Evolutionary conservation across 1,140 invertebrate genomes (phyloP).

Genomic region (Reticulitermes speratus): DNA sequence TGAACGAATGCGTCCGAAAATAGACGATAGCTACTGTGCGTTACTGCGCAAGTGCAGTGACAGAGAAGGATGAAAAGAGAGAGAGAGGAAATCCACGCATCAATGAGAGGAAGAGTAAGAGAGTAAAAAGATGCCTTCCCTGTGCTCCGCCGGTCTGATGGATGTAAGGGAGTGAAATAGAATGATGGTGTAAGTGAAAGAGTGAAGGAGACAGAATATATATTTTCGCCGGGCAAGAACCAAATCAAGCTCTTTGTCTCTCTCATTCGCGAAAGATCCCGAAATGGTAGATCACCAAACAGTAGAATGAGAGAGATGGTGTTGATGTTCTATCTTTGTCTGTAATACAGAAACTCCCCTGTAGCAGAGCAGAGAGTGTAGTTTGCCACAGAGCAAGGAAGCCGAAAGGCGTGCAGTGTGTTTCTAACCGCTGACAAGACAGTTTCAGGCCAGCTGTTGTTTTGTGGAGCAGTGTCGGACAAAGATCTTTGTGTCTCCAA

Average conservation of each 20-base stretch:
- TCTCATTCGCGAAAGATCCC: neutral
- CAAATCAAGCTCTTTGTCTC: neutral
- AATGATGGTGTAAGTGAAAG: neutral
- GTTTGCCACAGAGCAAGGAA: neutral
- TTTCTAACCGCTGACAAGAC: neutral
- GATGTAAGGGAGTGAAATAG: neutral
- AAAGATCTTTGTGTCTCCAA: neutral
- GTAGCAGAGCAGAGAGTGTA: neutral
- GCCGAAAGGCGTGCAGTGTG: neutral
- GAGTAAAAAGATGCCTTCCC: neutral
- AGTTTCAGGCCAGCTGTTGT: neutral
- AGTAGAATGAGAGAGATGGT: neutral
- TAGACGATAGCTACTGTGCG: neutral
- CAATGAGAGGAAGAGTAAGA: neutral
- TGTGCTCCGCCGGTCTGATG: neutral
- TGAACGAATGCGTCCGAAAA: neutral
- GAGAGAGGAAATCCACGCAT: neutral
- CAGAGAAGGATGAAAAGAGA: neutral
- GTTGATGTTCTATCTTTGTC: neutral
- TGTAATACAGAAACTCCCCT: neutral
- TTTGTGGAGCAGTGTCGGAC: neutral
- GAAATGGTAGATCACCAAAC: neutral
- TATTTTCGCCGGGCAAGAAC: neutral
- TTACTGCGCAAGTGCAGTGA: neutral
- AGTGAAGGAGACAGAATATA: neutral